Conservation (phyloP, 2,797 vertebrate genomes). For the Sebastes alutus region DNA sequence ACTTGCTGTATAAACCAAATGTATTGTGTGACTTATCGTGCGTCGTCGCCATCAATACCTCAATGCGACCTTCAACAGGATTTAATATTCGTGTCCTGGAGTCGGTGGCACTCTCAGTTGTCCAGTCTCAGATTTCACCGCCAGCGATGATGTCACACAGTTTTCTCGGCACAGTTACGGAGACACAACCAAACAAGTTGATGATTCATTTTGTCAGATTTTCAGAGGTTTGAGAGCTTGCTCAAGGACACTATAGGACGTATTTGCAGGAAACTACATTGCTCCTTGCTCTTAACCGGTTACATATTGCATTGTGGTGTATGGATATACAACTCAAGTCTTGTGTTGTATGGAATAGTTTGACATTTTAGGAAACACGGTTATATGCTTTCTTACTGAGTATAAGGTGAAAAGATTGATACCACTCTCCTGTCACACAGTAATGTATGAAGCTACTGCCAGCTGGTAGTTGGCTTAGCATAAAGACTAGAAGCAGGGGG, state of each 20-base stretch:
- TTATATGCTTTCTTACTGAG: not conserved
- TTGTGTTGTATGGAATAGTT: not conserved
- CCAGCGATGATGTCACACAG: constrained; percentile 18
- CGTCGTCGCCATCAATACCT: constrained; percentile 31
- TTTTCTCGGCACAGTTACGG: not conserved
- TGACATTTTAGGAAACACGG: not conserved
- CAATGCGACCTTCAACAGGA: constrained; percentile 51
- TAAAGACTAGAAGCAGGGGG: not conserved
- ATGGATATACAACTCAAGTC: not conserved
- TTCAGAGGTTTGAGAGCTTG: not conserved
- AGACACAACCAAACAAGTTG: constrained; percentile 2
- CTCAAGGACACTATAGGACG: not conserved
- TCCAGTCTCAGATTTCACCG: constrained; percentile 45
- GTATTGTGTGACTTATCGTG: constrained; percentile 18
- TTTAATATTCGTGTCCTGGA: constrained; percentile 33
- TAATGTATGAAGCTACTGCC: not conserved
- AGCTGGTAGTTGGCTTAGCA: constrained; percentile 10
- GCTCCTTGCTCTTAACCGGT: not conserved
- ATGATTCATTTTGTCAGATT: not conserved
- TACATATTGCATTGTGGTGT: not conserved
- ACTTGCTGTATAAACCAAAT: not conserved
- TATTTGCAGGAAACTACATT: not conserved
- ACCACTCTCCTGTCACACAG: not conserved
- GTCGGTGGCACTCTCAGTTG: constrained; percentile 5
- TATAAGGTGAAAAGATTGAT: not conserved